Evolutionary conservation across 2,113 vertebrate genomes (phyloP).

Genomic region (Pseudonaja textilis): DNA sequence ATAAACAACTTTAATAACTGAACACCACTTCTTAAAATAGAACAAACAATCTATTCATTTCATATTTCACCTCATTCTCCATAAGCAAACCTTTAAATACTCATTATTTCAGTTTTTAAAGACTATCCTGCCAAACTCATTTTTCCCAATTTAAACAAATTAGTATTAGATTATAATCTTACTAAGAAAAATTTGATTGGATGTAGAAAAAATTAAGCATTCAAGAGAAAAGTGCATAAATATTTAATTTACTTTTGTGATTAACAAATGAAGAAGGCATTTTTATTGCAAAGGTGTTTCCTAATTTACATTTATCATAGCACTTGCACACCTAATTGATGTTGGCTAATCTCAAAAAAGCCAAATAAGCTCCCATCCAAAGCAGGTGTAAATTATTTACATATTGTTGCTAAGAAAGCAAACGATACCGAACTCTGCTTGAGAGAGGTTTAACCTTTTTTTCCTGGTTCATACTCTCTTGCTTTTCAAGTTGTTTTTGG

Average conservation of each 20-base stretch:
- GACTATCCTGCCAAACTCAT: neutral
- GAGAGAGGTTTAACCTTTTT: neutral
- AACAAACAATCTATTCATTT: neutral
- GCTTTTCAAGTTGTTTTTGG: neutral
- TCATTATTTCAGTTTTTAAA: neutral
- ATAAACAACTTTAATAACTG: neutral
- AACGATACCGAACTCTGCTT: neutral
- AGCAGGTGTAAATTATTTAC: neutral
- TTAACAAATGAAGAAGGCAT: neutral
- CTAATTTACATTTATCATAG: neutral
- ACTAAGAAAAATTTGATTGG: neutral
- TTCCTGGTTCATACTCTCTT: neutral
- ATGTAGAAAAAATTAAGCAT: neutral
- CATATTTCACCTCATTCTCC: neutral
- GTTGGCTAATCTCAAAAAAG: neutral
- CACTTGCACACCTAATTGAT: neutral
- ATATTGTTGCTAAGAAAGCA: neutral
- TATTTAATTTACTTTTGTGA: neutral
- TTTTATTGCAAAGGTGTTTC: neutral
- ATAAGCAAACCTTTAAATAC: neutral
- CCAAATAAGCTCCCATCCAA: neutral
- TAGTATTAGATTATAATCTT: neutral
- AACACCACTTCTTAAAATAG: neutral
- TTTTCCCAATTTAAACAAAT: neutral
- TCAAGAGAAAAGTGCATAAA: neutral